phyloP scores from a whole-genome alignment of 2,888 invertebrate genomes.

The Leistus spinibarbis region DNA sequence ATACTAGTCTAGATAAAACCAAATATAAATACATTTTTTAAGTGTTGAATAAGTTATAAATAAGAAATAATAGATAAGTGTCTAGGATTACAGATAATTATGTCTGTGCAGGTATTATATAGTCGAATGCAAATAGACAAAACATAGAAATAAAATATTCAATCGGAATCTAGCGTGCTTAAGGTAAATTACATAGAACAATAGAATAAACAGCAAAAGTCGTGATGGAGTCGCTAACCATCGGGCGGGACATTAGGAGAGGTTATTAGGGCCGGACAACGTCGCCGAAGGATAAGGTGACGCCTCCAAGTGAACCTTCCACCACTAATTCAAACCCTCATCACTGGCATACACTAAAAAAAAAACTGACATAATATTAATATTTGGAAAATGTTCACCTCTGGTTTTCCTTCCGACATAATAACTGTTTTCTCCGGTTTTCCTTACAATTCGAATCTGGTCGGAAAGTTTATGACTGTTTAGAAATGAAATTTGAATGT shows the following conservation, averaged over 20 bases:
- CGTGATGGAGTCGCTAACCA: conserved; percentile 38
- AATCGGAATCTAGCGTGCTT: conserved; percentile 20
- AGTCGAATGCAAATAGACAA: neutral
- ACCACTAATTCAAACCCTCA: neutral
- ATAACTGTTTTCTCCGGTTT: no score
- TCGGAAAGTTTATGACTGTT: no score
- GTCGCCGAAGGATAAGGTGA: neutral
- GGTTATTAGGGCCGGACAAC: conserved; percentile 12
- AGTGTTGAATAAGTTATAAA: neutral
- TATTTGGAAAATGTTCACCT: no score
- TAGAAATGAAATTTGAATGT: no score
- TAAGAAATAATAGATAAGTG: no score
- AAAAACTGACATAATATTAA: no score
- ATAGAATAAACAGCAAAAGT: conserved; percentile 33
- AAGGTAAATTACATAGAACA: conserved; percentile 23
- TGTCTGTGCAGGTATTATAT: neutral
- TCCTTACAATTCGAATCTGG: no score
- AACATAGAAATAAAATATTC: neutral
- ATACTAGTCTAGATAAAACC: no score
- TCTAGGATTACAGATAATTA: neutral
- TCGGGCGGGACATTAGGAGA: conserved; percentile 5
- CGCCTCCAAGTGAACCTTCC: conserved; percentile 7
- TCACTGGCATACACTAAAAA: no score
- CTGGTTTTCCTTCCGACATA: no score
- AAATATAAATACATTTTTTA: no score